phyloP scores from a whole-genome alignment of 2,113 vertebrate species.

The Pyrgilauda ruficollis region DNA sequence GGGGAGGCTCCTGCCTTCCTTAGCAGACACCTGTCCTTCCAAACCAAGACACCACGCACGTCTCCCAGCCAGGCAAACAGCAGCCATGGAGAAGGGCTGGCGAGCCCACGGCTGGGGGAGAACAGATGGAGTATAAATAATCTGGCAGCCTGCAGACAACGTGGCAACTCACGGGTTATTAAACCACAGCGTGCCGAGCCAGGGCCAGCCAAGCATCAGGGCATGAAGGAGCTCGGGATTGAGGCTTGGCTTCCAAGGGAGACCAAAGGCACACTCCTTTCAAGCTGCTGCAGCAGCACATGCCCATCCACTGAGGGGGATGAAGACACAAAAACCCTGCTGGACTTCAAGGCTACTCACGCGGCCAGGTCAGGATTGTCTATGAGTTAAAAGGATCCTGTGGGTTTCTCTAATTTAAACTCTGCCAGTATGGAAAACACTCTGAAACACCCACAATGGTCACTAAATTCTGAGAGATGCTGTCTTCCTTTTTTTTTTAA shows the following conservation, averaged over 20 bases:
- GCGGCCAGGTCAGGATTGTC: not conserved
- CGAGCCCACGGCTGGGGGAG: not conserved
- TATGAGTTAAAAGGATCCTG: not conserved
- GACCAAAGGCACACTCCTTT: not conserved
- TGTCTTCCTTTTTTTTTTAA: not conserved
- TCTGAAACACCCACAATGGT: not conserved
- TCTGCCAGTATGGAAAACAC: not conserved
- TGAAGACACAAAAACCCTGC: not conserved
- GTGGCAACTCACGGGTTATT: not conserved
- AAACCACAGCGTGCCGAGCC: not conserved
- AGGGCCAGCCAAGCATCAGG: not conserved
- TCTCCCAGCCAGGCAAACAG: not conserved
- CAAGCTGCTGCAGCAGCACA: not conserved
- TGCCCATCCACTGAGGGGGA: not conserved
- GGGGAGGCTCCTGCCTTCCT: too few species aligned
- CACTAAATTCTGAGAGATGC: not conserved
- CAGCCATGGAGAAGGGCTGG: not conserved
- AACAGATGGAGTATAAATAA: slow-evolving; percentile 58
- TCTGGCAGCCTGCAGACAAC: slow-evolving; percentile 38
- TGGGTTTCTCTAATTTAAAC: not conserved
- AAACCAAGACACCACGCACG: fast-evolving
- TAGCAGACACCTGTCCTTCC: too few species aligned
- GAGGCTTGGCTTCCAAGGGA: not conserved
- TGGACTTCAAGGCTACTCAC: not conserved
- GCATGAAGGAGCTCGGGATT: not conserved